These are phyloP conservation scores for Eriosoma lanigerum DNA, from an alignment of 1,140 invertebrate species.

Conservation along the genomic window DNA sequence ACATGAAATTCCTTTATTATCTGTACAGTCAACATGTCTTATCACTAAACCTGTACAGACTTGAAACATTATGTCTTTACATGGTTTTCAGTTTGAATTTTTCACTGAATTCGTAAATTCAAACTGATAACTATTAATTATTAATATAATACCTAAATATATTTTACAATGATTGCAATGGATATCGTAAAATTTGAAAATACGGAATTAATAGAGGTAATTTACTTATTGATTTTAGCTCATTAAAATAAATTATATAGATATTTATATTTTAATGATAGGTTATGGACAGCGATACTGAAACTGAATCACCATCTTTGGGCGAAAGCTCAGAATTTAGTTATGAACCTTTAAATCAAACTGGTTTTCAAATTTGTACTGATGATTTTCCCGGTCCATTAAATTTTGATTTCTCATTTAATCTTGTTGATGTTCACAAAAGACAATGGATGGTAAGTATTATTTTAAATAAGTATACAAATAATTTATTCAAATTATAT, in stretches of 20 bases:
- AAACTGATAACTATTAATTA: no score
- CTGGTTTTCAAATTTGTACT: slow-evolving; percentile 30
- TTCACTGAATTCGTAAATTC: background rate
- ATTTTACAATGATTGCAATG: background rate
- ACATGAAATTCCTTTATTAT: no score
- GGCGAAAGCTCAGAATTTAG: slow-evolving; percentile 3
- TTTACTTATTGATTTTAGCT: background rate
- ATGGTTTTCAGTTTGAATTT: background rate
- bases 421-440: background rate
- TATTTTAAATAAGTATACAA: background rate
- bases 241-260: no score
- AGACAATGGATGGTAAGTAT: slow-evolving; percentile 12
- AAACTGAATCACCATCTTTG: background rate
- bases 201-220: background rate
- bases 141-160: background rate
- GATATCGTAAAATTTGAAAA: background rate
- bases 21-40: background rate
- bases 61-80: background rate
- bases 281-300: background rate
- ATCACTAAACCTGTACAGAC: background rate
- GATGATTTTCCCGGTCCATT: slow-evolving; percentile 11
- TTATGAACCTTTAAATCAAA: slow-evolving; percentile 20
- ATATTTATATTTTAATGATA: background rate
- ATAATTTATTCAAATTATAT: no score
- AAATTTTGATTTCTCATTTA: slow-evolving; percentile 8